Conservation (phyloP, 2,888 invertebrate genomes). For the Idaea straminata region DNA sequence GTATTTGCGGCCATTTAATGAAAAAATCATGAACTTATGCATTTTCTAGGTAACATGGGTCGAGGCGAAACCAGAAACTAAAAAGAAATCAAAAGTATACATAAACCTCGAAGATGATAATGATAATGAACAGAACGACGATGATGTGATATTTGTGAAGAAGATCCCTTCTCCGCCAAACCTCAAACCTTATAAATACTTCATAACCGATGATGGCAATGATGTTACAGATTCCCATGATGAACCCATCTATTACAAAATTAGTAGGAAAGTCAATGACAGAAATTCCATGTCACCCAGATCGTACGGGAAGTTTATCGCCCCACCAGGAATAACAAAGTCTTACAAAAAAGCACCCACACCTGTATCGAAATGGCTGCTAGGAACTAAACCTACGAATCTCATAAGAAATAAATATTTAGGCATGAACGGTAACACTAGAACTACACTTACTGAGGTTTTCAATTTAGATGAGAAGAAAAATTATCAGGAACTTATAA, state of each 20-base stretch:
- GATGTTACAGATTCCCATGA: conserved; percentile 37
- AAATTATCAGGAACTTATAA: conserved; percentile 77
- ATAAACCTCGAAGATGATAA: conserved; percentile 60
- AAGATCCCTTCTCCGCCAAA: conserved; percentile 53
- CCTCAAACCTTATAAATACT: conserved; percentile 53
- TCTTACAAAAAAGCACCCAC: conserved; percentile 55
- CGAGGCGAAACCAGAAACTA: conserved; percentile 47
- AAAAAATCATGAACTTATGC: background rate
- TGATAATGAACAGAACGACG: conserved; percentile 47
- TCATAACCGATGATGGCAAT: conserved; percentile 39
- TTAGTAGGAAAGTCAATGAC: conserved; percentile 51
- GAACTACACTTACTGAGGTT: conserved; percentile 69
- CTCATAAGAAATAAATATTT: conserved; percentile 51
- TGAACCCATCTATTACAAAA: conserved; percentile 49
- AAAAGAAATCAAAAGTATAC: conserved; percentile 53
- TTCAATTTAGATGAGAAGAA: conserved; percentile 80
- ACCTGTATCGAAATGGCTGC: conserved; percentile 60
- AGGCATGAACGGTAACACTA: conserved; percentile 56
- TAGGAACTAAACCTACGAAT: conserved; percentile 47
- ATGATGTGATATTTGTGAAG: conserved; percentile 68
- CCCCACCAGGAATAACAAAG: conserved; percentile 62
- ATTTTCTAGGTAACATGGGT: conserved; percentile 60
- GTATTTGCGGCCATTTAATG: too few species aligned
- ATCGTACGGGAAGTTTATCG: conserved; percentile 57
- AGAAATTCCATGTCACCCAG: conserved; percentile 50